phyloP scores from a whole-genome alignment of 2,888 invertebrate genomes.

The Thysanoteuthis rhombus region DNA sequence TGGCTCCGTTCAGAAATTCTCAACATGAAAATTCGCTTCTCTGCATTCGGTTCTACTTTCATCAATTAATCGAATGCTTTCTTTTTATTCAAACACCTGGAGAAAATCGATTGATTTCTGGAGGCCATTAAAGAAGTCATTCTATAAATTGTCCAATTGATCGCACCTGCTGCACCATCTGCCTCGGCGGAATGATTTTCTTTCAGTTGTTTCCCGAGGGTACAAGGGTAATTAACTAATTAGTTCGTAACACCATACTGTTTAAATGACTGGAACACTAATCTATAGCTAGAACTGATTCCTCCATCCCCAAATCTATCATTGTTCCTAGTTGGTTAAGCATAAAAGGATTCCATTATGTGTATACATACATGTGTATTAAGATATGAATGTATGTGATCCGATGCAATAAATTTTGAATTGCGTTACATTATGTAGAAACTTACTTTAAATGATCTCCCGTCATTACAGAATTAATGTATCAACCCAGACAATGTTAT shows the following conservation, averaged over 20 bases:
- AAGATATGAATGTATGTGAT: too few relatives aligned
- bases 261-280: not conserved
- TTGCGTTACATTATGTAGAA: too few relatives aligned
- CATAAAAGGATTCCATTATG: too few relatives aligned
- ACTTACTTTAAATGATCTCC: too few relatives aligned
- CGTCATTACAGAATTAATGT: too few relatives aligned
- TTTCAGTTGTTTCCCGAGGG: not conserved
- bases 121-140: not conserved
- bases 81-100: not conserved
- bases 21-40: too few relatives aligned
- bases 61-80: not conserved
- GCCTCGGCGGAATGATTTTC: not conserved
- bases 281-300: not conserved
- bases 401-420: too few relatives aligned
- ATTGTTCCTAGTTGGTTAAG: too few relatives aligned
- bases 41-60: too few relatives aligned
- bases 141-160: not conserved
- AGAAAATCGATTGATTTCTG: constrained; percentile 1
- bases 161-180: not conserved
- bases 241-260: not conserved
- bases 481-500: too few relatives aligned
- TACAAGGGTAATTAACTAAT: not conserved
- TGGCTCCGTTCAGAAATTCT: too few relatives aligned
- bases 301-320: not conserved
- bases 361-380: too few relatives aligned